These are phyloP conservation scores for Drosophila fulvimacula DNA, from an alignment of 2,888 invertebrate genomes.

Conservation along the genomic window DNA sequence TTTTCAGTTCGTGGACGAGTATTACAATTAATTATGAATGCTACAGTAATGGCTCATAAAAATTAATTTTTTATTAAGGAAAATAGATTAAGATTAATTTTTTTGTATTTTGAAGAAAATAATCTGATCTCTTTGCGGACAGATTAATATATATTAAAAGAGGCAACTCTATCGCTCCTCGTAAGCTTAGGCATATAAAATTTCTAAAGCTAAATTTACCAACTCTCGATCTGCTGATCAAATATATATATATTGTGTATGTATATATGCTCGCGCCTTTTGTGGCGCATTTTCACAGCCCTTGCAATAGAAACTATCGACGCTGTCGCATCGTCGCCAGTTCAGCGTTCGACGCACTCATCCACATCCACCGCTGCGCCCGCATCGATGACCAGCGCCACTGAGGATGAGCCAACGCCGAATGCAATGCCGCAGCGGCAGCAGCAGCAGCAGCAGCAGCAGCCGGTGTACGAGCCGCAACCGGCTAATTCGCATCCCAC, in stretches of 20 bases:
- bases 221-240: not conserved
- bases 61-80: too few relatives aligned
- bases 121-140: too few relatives aligned
- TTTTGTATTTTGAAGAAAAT: too few relatives aligned
- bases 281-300: conserved; percentile 44
- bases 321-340: conserved; percentile 9
- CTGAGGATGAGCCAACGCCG: conserved; percentile 36
- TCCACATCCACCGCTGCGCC: conserved; percentile 74
- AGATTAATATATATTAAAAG: too few relatives aligned
- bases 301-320: conserved; percentile 23
- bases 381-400: conserved; percentile 69
- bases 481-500: conserved; percentile 56
- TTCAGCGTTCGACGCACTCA: conserved; percentile 54
- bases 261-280: conserved; percentile 9
- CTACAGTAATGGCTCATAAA: too few relatives aligned
- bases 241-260: not conserved
- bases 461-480: conserved; percentile 53
- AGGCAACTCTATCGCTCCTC: too few relatives aligned
- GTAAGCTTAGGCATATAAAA: too few relatives aligned
- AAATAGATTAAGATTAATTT: too few relatives aligned
- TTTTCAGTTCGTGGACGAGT: too few relatives aligned
- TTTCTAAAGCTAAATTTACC: not conserved
- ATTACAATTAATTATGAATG: too few relatives aligned
- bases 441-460: not conserved
- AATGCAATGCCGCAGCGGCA: not conserved